Evolutionary conservation across 2,113 vertebrate species (phyloP), one percentile per base, ranked within the genome.

Genomic region (Mixornis gularis): DNA sequence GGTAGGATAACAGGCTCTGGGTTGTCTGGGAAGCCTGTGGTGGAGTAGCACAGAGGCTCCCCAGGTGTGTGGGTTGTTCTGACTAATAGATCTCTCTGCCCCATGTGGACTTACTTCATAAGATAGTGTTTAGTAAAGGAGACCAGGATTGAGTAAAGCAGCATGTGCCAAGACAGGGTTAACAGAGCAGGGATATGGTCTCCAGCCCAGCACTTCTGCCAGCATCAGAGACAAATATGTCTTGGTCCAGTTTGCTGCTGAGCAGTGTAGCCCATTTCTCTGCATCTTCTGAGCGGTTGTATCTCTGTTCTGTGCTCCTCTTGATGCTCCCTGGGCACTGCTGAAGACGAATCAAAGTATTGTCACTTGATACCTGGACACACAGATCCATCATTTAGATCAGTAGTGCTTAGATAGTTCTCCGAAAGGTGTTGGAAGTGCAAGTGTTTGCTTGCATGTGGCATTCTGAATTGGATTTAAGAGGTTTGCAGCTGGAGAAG

Each of bases 101-200:
- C 13, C 14, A 12, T 13, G 3, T 18, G 41, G 60, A 3, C 20
- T 60, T 58, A 6, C 0, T 82, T 87, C 2, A 0, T 20, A 56
- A 82, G 6, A 68, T 30, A 68, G 21, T 1, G 1, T 69, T 68
- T 29, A 51, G 30, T 12, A 32, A 32, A 70, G 10, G 16, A 70
- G 65, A 30, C 1, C 1, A 8, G 20, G 13, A 14, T 65, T 58
- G 20, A 46, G 12, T 6, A 16, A 66, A 83, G 51, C 16, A 58
- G 34, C 7, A 0, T 13, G 25, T 62, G 43, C 60, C 1, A 5
- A 40, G 30, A 18, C 0, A 5, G 25, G 41, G 56, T 25, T 71
- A 20, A 30, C 7, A 38, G 44, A 49, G 40, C 53, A 74, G 56
- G 32, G 76, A 52, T 63, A 24, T 15, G 32, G 14, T 83, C 29